These are phyloP conservation scores for Andrena camellia DNA, from an alignment of 2,888 invertebrate species.

Conservation along the genomic window DNA sequence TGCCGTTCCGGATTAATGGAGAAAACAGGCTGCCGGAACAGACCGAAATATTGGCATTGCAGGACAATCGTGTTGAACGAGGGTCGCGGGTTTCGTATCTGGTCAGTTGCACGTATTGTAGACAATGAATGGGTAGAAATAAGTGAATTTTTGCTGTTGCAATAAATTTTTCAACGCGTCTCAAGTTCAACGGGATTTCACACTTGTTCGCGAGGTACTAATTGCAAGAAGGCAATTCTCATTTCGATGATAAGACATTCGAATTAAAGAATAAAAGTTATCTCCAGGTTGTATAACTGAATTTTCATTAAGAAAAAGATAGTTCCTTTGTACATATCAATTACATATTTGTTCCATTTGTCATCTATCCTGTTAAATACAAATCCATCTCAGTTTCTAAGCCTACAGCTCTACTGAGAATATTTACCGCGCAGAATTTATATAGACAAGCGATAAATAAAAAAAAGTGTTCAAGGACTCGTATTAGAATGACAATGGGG, in stretches of 20 bases:
- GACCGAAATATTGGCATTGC: not conserved
- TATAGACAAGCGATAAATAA: no score
- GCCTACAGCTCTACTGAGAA: no score
- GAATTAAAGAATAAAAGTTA: no score
- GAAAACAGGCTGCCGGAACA: conserved; percentile 26
- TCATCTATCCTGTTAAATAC: no score
- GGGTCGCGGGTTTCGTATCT: conserved; percentile 1
- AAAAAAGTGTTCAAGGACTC: not conserved
- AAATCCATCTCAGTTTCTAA: no score
- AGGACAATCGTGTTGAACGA: not conserved
- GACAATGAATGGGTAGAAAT: not conserved
- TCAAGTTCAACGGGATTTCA: not conserved
- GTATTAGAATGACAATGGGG: not conserved
- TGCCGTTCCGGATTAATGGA: conserved; percentile 52
- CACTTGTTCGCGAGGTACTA: not conserved
- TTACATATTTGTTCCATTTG: no score
- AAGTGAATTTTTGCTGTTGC: not conserved
- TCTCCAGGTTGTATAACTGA: no score
- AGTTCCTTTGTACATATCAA: no score
- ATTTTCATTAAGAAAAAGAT: no score
- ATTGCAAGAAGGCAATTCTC: not conserved
- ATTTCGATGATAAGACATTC: not conserved
- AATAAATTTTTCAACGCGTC: not conserved
- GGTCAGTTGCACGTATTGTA: not conserved
- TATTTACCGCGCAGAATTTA: no score